Evolutionary conservation across 2,797 vertebrate genomes (phyloP), one percentile per base, ranked within the genome.

Genomic region (Sciurus vulgaris): DNA sequence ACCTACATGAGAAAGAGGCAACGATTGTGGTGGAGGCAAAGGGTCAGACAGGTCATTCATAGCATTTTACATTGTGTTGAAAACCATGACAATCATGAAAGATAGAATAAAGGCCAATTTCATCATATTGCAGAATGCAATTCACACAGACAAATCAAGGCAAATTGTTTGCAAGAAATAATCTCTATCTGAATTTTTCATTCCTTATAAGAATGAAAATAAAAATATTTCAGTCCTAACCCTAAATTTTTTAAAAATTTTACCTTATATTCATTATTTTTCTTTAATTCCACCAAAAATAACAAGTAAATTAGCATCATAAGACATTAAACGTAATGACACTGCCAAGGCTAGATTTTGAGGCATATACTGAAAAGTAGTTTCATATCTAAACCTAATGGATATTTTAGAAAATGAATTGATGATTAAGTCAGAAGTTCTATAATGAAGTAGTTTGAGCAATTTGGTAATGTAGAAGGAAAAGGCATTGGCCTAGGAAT

Each of bases 81-180:
- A n/a, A 96, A 13, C 47, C 30, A 41, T 3, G 15, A 10, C 9
- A 61, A 4, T 79, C n/a, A 51, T 65, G 20, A 90, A 93, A 79
- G 54, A 89, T 78, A 41, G 93, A 89, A 59, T 63, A 38, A 91
- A 90, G 51, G 10, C 3, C 38, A 92, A 35, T 93, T 92, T 92
- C 41, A 59, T 76, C 78, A 73, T 83, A 77, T 67, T 59, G 33
- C n/a, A 81, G 83, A 89, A 33, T 78, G 30, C 59, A 86, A 91
- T 84, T 96, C 63, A 86, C 70, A 20, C 83, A 92, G 63, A 93
- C 61, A 93, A 94, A 91, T 88, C 47, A 81, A 92, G 17, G 67
- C 33, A 96, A 2, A 51, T 82, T 85, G 35, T 91, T 86, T 86
- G 24, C 49, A 77, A 83, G 33, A 89, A 81, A 88, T 88, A 74